These are phyloP conservation scores for Leptinotarsa juncta DNA, from an alignment of 2,888 invertebrate species.

Conservation along the genomic window DNA sequence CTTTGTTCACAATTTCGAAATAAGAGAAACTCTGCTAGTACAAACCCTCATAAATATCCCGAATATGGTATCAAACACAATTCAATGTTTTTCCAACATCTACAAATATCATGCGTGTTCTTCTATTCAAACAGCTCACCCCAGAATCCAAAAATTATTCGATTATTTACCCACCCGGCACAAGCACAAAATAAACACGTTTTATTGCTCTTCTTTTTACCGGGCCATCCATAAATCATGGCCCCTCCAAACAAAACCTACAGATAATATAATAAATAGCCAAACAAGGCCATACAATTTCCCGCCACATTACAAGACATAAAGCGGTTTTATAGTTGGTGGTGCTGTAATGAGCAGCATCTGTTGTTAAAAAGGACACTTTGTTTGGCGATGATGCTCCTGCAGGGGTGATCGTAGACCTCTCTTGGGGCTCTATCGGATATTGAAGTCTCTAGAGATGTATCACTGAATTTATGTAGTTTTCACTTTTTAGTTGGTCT, in stretches of 20 bases:
- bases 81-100: conserved; percentile 1
- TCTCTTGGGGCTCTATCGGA: conserved; percentile 19
- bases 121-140: conserved; percentile 9
- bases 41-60: neutral
- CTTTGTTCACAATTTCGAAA: neutral
- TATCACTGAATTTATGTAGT: neutral
- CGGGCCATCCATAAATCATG: conserved; percentile 55
- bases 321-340: conserved; percentile 59
- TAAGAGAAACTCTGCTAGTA: neutral
- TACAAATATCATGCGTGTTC: conserved; percentile 1
- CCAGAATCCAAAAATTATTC: conserved; percentile 10
- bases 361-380: conserved; percentile 64
- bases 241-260: conserved; percentile 59
- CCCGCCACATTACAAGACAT: conserved; percentile 64
- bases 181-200: conserved; percentile 52
- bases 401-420: conserved; percentile 33
- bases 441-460: neutral
- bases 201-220: conserved; percentile 51
- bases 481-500: too few species aligned
- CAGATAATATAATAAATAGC: conserved; percentile 65
- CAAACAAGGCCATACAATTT: conserved; percentile 65
- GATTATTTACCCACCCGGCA: conserved; percentile 47
- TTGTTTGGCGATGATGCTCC: conserved; percentile 51
- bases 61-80: neutral
- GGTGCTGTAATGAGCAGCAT: conserved; percentile 63